Evolutionary conservation across 2,888 invertebrate species (phyloP), one percentile per base, ranked within the genome.

Genomic region (Autographa gamma): DNA sequence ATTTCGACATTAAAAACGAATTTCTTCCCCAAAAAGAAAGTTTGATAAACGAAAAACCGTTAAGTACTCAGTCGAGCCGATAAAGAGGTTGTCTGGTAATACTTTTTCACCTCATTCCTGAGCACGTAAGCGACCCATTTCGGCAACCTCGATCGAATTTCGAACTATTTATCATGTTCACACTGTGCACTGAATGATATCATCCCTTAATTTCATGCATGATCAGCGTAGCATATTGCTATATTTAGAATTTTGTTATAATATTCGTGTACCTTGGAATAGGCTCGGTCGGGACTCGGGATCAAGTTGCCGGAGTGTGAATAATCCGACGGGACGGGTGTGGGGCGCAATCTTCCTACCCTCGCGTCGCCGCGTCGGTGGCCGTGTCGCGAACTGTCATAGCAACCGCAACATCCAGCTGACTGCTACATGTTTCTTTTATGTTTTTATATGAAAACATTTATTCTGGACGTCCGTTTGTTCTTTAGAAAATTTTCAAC

Each of bases 231-330:
- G 82, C 86, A 86, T 91, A 92, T 93, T 90, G 88, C 89, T 91
- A 91, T 92, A 92, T 93, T 92, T 92, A 91, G 91, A 91, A 88
- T 88, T 89, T 90, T 82, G 88, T 88, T 86, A 90, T 87, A 90
- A 89, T 90, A 88, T 90, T 88, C 87, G 86, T 86, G 73, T 76
- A 84, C 79, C 77, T 83, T 84, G 79, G 71, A 75, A 74, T 71
- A 79, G 81, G 76, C 25, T 80, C 74, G 85, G 76, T 77, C 82
- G 77, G 83, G 89, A 88, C 88, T 77, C 82, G 77, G 83, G 89
- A 88, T 88, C 82, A 86, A 88, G 79, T 81, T 91, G 88, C 77
- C 88, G 93, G 87, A 82, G 90, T 88, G 94, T 86, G 79, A 89
- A 85, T 93, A 93, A 95, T 92, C 88, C 88, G 90, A 81, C 85